Base-by-base conservation (phyloP, 2,113 vertebrate genomes). In the Gopherus evgoodei region DNA sequence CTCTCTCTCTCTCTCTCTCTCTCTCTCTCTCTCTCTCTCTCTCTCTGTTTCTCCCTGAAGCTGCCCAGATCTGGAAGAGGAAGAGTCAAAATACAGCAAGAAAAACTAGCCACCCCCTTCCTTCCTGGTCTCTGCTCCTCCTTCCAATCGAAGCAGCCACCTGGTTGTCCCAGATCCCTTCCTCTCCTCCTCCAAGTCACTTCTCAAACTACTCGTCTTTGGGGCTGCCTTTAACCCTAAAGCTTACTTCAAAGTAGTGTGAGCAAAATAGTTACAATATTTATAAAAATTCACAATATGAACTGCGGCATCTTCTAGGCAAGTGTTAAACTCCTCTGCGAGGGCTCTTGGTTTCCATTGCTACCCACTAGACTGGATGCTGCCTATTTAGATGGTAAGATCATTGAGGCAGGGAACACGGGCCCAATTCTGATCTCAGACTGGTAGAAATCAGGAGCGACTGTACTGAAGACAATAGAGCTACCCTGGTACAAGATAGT, bases 241-340 rank as follows among this genome's bases (percentile, higher is more conserved):
- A 83, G 31, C 31, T 22, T 76, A 59, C 50, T 69, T 27, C 11
- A 50, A 17, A 44, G 16, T 78, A 83, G 85, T 87, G 90, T 88
- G 54, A 83, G 80, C 80, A 52, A 56, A 88, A 6, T 27, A 85
- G 84, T 87, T 72, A 92, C 81, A 53, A 88, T 92, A 87, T 92
- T 92, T 12, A 27, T 54, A 88, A 57, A 27, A 87, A 83, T 87
- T 47, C 90, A 83, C 78, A 87, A 79, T 78, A 83, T 79, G 65
- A 92, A 87, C 85, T 83, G 85, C 44, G 14, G 14, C 44, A 76
- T 52, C 80, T 78, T 52, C 65, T 72, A 72, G 53, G 2, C 4
- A 25, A 59, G 81, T 11, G 2, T 27, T 2, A 52, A 31, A 3
- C 2, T 14, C 1, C 12, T 24, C 82, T 0, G 59, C 24, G 59